Percentiles rank a stretch among this genome's conserved stretches.
These are phyloP conservation scores for Petrocephalus sullivani DNA, from an alignment of 2,797 vertebrate genomes.

Conservation along the genomic window DNA sequence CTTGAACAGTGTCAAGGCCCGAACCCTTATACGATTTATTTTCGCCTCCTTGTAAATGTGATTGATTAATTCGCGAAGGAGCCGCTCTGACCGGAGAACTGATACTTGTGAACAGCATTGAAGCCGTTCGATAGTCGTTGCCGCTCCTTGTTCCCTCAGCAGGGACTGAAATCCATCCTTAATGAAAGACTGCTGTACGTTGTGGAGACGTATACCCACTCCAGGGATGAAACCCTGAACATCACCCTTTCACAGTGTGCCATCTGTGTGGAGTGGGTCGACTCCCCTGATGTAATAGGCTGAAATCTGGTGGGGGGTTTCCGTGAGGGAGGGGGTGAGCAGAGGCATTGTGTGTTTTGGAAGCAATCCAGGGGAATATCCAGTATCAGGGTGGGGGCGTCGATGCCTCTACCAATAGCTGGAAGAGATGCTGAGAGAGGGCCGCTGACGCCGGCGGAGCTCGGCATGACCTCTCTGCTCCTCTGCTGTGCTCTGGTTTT, in stretches of 20 bases:
- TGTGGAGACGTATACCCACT: neutral
- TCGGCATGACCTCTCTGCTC: neutral
- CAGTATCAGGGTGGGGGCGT: conserved; percentile 41
- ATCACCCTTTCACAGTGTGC: neutral
- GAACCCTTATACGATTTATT: conserved; percentile 38
- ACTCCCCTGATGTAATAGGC: conserved; percentile 36
- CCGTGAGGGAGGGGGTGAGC: conserved; percentile 30
- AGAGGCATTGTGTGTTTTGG: conserved; percentile 57
- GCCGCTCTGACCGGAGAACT: neutral
- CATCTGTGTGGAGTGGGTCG: neutral
- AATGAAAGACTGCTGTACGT: neutral
- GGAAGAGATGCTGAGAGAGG: conserved; percentile 40
- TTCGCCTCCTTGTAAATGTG: conserved; percentile 5
- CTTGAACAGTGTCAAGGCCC: conserved; percentile 45
- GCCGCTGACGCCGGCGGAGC: neutral
- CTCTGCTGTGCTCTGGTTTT: neutral
- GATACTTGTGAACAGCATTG: neutral
- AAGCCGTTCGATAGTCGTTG: neutral
- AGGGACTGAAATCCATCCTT: neutral
- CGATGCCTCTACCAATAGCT: conserved; percentile 45
- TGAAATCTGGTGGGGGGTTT: conserved; percentile 26
- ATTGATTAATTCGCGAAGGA: neutral
- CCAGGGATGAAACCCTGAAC: neutral
- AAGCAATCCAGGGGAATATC: conserved; percentile 61
- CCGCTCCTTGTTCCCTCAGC: neutral